Evolutionary conservation across 2,113 vertebrate species (phyloP).

Genomic region (Anolis carolinensis): DNA sequence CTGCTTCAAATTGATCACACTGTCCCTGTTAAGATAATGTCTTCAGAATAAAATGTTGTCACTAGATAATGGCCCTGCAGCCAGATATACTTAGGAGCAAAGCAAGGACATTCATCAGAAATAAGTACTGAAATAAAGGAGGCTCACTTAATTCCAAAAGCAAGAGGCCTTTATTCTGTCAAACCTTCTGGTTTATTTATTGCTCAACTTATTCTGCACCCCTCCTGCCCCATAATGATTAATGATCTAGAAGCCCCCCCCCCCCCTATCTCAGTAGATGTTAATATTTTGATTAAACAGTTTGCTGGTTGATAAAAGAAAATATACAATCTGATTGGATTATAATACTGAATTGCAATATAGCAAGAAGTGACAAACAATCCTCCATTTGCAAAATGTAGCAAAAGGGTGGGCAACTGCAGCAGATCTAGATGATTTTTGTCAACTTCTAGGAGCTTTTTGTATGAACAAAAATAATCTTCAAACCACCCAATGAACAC

Average conservation of each 20-base stretch:
- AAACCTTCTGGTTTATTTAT: not conserved
- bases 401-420: too few species aligned
- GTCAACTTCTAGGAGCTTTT: too few species aligned
- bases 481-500: too few species aligned
- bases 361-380: not conserved
- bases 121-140: conserved; percentile 44
- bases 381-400: rapidly evolving
- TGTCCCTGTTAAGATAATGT: conserved; percentile 25
- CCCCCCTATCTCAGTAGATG: not conserved
- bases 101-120: conserved; percentile 48
- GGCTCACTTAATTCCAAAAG: conserved; percentile 39
- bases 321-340: not conserved
- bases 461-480: too few species aligned
- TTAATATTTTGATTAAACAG: not conserved
- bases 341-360: rapidly evolving
- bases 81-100: not conserved
- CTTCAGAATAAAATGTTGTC: conserved; percentile 36
- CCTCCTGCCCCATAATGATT: not conserved
- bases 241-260: not conserved
- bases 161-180: conserved; percentile 45
- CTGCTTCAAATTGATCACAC: conserved; percentile 10
- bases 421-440: too few species aligned
- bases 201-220: rapidly evolving
- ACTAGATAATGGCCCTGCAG: conserved; percentile 39
- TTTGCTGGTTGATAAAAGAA: not conserved